These are phyloP conservation scores for Drosophila meridiana DNA, from an alignment of 2,888 invertebrate species.

Conservation along the genomic window DNA sequence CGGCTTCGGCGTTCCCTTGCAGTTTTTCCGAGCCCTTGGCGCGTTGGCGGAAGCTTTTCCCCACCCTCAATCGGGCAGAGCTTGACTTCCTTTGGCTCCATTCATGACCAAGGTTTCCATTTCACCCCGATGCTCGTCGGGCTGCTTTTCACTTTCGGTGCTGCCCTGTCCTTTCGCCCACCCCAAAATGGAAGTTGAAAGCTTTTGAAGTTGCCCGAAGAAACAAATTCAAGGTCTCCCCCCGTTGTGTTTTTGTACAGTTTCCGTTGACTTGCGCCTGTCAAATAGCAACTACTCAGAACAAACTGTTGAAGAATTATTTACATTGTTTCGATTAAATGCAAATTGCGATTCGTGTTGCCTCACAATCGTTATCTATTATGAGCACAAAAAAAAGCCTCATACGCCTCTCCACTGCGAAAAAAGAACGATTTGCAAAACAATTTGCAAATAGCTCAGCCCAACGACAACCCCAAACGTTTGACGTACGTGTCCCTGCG, in stretches of 20 bases:
- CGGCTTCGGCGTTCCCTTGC: slow-evolving; percentile 52
- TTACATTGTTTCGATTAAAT: slow-evolving; percentile 50
- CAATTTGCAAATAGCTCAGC: slow-evolving; percentile 20
- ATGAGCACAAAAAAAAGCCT: not conserved
- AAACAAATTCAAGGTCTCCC: not conserved
- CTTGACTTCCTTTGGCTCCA: slow-evolving; percentile 47
- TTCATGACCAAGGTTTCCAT: slow-evolving; percentile 57
- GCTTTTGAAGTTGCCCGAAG: slow-evolving; percentile 33
- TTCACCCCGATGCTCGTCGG: slow-evolving; percentile 35
- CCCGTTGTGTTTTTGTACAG: not conserved
- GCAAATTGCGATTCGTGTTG: slow-evolving; percentile 29
- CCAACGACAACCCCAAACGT: not conserved
- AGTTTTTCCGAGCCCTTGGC: slow-evolving; percentile 29
- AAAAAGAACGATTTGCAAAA: slow-evolving; percentile 14
- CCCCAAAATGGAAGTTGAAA: slow-evolving; percentile 9
- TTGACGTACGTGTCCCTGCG: slow-evolving; percentile 60
- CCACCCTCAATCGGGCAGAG: slow-evolving; percentile 12
- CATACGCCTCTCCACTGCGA: not conserved
- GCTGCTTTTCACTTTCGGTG: slow-evolving; percentile 37
- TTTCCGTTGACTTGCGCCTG: slow-evolving; percentile 17
- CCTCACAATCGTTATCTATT: slow-evolving; percentile 2
- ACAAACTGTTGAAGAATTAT: slow-evolving; percentile 38
- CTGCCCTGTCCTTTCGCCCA: not conserved
- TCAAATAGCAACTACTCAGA: slow-evolving; percentile 10
- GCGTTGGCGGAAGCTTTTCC: slow-evolving; percentile 41